Base-by-base conservation (phyloP, 2,797 vertebrate species). In the Smutsia temminckii region DNA sequence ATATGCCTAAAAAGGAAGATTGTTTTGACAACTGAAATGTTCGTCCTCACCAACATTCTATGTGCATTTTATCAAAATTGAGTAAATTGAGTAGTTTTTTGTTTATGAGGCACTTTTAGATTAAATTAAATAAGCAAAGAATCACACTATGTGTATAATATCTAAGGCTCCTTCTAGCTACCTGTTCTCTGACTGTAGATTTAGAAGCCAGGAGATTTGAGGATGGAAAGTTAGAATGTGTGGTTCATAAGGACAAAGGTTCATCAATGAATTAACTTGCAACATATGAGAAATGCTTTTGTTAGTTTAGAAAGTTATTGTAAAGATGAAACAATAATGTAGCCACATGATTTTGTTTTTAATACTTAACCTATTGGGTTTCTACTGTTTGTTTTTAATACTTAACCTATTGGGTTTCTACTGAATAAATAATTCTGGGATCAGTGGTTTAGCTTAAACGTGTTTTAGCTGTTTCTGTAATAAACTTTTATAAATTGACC, bases 291-390 rank as follows among this genome's bases (percentile, higher is more conserved):
- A 95, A 40, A 42, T 84, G 17, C 3, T 85, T 53, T 61, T 57
- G 37, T 83, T 94, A 57, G 20, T n/a, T 85, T 83, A 89, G 83
- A 86, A 87, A 90, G 29, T 64, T 34, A 55, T 75, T 81, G 93
- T 69, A 81, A 81, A 72, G 20, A 81, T 85, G 42, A 87, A 89
- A 84, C 8, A 37, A 27, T 63, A 68, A 71, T 49, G 13, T 64
- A 71, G 23, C 20, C 9, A 63, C 13, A 49, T 3, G 12, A 32
- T 59, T 83, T 87, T 61, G 42, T 55, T 59, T 34, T 32, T 74
- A 71, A 75, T 23, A 75, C 10, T 34, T 80, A 0, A 18, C 8
- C 1, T 81, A 37, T 32, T 66, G 29, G 79, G 49, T 85, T 88
- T 93, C 53, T 90, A 78, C 49, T 34, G 49, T n/a, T n/a, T n/a